Evolutionary conservation across 2,797 vertebrate genomes (phyloP), one percentile per base, ranked within the genome.

Genomic region (Chelon auratus): DNA sequence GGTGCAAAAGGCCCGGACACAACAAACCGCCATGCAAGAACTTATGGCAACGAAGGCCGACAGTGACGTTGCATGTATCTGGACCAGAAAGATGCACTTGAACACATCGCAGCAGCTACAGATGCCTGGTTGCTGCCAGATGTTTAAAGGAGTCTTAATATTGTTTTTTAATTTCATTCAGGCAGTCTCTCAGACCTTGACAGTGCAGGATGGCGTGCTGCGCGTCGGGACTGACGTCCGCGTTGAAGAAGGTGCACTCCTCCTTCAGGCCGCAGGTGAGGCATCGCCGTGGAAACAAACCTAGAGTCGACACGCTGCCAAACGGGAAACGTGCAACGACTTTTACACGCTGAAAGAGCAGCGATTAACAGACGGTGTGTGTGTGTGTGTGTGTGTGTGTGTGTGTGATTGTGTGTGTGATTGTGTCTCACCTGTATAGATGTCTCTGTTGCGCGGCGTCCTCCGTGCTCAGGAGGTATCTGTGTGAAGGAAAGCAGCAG

Each of bases 381-480:
- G 45, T 26, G 20, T n/a, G 30, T 1, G 43, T 4, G 45, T 50
- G 45, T 26, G 26, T n/a, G 30, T n/a, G 2, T 4, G 45, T 50
- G 30, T 48, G 45, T 26, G 20, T n/a, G 30, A n/a, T 1, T 4
- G 45, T 50, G 30, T 48, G 45, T 26, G 26, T n/a, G 30, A 6
- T 14, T 6, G 56, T 20, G 0, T 53, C 26, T 65, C 89, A 98
- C 97, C 97, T 98, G 91, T 96, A 95, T 0, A 99, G 77, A 8
- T 99, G 97, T 70, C 97, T 95, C 80, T 95, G 95, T 60, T 94
- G 92, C 15, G 96, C 89, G 0, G 96, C 96, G 37, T 91, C 92
- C 83, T 99, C 96, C 0, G 97, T 98, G 89, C 97, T 98, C 90
- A 98, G 90, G 77, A 98, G 98, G 88, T 96, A 99, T 89, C 98